Base-by-base conservation (phyloP, 2,113 vertebrate species). In the Onychostoma macrolepis region DNA sequence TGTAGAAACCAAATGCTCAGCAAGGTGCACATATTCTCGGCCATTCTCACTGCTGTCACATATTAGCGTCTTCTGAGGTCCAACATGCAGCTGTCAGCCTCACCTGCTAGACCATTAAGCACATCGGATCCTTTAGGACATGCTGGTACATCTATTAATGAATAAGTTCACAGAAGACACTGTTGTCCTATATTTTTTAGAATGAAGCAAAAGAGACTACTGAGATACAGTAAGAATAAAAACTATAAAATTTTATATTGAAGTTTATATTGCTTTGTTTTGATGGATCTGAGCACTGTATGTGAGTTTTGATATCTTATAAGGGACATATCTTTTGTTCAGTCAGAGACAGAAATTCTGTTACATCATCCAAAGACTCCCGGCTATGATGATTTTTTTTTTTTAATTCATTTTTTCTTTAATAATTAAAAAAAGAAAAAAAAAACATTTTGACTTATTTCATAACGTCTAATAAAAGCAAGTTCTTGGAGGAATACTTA, bases 11-110 rank as follows among this genome's bases (percentile, higher is more conserved):
- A 26, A 36, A 86, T 80, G 63, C 58, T 69, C 63, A 33, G 50
- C 76, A 86, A 86, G 76, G 76, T 79, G 74, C 21, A 69, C 84
- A 77, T 85, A 50, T 33, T 53, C 43, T 83, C 43, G 1, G 26
- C 24, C 43, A 50, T 53, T 83, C 65, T 50, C 26, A 2, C 45
- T 33, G 50, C 45, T 17, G 65, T 36, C 28, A 83, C 28, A 43
- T 43, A 67, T 65, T 82, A 82, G 38, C 41, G 15, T 65, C 56
- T 80, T 12, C 41, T 82, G 61, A 69, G 63, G 38, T 58, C 50
- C 19, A 8, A 43, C 80, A 7, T 45, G 13, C n/a, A 82, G 79
- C 56, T 65, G 79, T 81, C 58, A 45, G 38, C 26, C 58, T 43
- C 79, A 65, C 58, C 53, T 80, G 53, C 36, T 80, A 80, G 33